Evolutionary conservation across 2,797 vertebrate species (phyloP).

Genomic region (Ceryle rudis): DNA sequence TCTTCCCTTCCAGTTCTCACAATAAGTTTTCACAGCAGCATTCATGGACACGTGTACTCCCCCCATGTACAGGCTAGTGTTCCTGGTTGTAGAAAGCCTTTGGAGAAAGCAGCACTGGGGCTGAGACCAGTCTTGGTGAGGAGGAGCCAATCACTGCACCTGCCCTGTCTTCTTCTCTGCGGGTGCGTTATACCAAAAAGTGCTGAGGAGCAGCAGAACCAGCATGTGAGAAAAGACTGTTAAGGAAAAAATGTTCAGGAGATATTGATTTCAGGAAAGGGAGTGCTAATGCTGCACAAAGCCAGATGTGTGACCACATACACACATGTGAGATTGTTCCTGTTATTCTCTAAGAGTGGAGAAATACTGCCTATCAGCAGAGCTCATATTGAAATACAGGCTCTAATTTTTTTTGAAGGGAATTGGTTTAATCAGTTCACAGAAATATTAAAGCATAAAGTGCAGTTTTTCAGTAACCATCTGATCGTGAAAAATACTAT

Average conservation of each 20-base stretch:
- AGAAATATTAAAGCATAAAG: constrained; percentile 7
- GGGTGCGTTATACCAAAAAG: background rate
- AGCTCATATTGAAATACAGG: background rate
- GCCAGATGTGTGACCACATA: constrained; percentile 38
- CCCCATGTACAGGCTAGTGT: background rate
- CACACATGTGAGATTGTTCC: background rate
- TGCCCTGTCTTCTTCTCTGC: fast-evolving
- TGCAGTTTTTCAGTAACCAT: background rate
- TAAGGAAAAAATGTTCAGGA: background rate
- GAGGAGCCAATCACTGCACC: background rate
- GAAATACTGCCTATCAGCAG: background rate
- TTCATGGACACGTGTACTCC: background rate
- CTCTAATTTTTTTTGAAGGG: background rate
- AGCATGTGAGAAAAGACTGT: background rate
- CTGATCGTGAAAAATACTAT: background rate
- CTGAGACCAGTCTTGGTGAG: background rate
- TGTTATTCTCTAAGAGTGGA: background rate
- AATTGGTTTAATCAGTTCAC: constrained; percentile 25
- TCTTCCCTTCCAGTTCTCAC: background rate
- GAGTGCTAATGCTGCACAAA: constrained; percentile 8
- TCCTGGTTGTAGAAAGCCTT: background rate
- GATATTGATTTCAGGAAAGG: constrained; percentile 51
- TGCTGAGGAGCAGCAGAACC: background rate
- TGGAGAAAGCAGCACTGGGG: background rate
- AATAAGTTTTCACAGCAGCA: background rate